These are phyloP conservation scores for Palloptera scutellata DNA, from an alignment of 2,888 invertebrate species.

Conservation along the genomic window DNA sequence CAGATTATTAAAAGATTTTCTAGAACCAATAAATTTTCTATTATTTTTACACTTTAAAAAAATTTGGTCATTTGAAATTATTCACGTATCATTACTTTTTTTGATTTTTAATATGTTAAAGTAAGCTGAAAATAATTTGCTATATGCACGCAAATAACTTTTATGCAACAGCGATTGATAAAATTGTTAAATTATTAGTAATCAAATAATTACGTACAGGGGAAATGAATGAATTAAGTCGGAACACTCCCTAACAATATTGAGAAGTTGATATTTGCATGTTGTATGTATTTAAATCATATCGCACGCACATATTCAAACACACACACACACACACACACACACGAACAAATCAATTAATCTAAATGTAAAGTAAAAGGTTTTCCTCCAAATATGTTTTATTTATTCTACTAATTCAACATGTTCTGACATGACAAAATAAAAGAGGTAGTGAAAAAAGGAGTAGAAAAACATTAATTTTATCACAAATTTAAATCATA, in stretches of 20 bases:
- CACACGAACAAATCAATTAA: not conserved
- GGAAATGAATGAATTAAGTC: no score
- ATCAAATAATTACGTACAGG: no score
- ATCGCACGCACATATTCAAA: no score
- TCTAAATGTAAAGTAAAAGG: not conserved
- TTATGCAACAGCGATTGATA: not conserved
- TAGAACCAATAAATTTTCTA: not conserved
- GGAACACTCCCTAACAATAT: no score
- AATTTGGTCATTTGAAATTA: no score
- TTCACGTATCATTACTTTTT: no score
- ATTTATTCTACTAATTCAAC: not conserved
- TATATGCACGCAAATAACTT: conserved; percentile 20
- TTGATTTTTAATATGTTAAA: not conserved
- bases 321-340: no score
- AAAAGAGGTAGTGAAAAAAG: no score
- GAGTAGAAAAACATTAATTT: not conserved
- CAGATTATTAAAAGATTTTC: no score
- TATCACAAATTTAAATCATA: conserved; percentile 25
- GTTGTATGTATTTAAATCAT: no score
- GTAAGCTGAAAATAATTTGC: conserved; percentile 27
- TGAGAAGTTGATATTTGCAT: no score
- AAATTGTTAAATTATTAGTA: no score
- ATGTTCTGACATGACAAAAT: not conserved
- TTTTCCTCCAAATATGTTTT: not conserved
- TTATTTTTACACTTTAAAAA: not conserved